Conservation (phyloP, 2,888 invertebrate genomes). For the Tridacna crocea region DNA sequence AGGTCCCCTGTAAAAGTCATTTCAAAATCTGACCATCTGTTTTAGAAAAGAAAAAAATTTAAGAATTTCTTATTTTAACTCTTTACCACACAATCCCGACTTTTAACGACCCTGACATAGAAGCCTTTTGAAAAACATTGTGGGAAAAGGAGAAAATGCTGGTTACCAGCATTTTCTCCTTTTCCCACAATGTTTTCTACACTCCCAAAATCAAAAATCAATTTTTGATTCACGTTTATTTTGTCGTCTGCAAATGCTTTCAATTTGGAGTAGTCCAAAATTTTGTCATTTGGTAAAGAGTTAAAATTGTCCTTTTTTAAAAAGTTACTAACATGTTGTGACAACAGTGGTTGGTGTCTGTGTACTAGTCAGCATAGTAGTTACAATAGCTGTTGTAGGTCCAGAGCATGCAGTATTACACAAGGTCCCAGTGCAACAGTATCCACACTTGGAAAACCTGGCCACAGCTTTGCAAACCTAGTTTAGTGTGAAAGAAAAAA, state of each 20-base stretch:
- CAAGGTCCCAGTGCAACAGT: not conserved
- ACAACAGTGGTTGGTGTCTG: not conserved
- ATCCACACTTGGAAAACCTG: slow-evolving; percentile 5
- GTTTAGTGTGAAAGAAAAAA: too few relatives aligned
- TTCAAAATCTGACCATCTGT: too few relatives aligned
- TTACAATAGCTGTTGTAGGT: not conserved
- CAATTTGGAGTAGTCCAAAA: too few relatives aligned
- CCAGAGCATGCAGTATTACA: slow-evolving; percentile 6
- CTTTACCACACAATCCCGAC: not conserved
- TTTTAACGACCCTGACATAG: not conserved
- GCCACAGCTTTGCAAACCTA: slow-evolving; percentile 13
- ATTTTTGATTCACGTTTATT: too few relatives aligned
- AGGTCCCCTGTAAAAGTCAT: too few relatives aligned
- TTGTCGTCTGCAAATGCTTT: too few relatives aligned
- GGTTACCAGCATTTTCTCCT: not conserved
- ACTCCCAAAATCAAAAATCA: too few relatives aligned
- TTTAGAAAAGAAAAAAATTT: too few relatives aligned
- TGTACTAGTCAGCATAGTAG: not conserved
- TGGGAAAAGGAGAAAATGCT: not conserved
- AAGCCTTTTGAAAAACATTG: not conserved
- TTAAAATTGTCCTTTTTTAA: too few relatives aligned
- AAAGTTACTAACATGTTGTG: not conserved
- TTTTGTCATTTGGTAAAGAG: too few relatives aligned
- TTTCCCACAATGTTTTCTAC: not conserved
- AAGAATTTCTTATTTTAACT: too few relatives aligned